A percentile compares a stretch with the other conserved stretches of the same genome.
These are phyloP conservation scores for Acanthosepion pharaonis DNA, from an alignment of 2,888 invertebrate species.

Conservation along the genomic window DNA sequence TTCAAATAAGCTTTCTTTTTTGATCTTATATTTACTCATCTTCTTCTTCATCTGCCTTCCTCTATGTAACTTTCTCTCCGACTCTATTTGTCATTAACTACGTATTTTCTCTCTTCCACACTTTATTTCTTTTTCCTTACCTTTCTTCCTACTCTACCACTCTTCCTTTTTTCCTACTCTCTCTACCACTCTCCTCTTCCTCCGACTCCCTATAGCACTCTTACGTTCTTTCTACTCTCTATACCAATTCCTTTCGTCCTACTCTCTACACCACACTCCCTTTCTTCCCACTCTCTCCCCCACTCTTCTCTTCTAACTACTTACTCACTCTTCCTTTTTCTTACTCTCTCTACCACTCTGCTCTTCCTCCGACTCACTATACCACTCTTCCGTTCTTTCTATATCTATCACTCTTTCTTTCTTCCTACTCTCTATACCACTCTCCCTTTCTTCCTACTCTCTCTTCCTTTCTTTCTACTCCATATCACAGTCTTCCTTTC, in stretches of 20 bases:
- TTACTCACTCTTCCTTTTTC: constrained; percentile 42
- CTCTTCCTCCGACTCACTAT: constrained; percentile 23
- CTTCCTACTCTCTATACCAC: neutral
- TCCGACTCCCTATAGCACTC: neutral
- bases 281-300: neutral
- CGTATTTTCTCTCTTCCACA: neutral
- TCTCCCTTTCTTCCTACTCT: constrained; percentile 35
- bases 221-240: too few species aligned
- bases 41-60: too few species aligned
- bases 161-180: constrained; percentile 37
- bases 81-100: neutral
- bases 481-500: too few species aligned
- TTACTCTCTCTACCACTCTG: neutral
- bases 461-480: too few species aligned
- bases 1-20: too few species aligned
- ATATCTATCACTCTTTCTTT: neutral
- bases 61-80: too few species aligned
- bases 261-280: too few species aligned
- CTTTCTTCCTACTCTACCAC: neutral
- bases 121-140: neutral
- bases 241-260: neutral
- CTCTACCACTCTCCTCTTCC: constrained; percentile 48
- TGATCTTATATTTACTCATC: too few species aligned
- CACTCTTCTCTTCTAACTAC: neutral
- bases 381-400: constrained; percentile 34